A percentile compares a stretch with the other conserved stretches of the same genome.
Conservation (phyloP, 2,888 invertebrate genomes). For the Anorthoa munda region DNA sequence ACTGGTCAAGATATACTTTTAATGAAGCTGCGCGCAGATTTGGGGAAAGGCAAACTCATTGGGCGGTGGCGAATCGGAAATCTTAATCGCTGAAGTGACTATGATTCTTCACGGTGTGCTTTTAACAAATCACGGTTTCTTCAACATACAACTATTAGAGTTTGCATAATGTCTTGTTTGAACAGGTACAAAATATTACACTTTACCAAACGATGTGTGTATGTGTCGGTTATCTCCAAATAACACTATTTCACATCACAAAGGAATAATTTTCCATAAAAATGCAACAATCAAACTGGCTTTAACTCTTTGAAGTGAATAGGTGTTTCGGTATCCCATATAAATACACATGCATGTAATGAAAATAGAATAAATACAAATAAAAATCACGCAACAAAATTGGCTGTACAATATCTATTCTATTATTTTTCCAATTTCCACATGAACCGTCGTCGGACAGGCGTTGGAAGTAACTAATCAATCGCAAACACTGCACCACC, state of each 20-base stretch:
- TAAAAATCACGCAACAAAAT: conserved; percentile 40
- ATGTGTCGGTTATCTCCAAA: neutral
- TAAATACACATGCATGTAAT: conserved; percentile 19
- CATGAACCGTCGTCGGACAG: conserved; percentile 34
- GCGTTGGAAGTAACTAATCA: conserved; percentile 52
- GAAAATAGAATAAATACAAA: conserved; percentile 39
- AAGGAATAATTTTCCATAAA: neutral
- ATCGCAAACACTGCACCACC: conserved; percentile 53
- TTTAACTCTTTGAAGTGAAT: neutral
- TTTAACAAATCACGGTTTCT: neutral
- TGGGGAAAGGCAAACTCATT: too few species aligned
- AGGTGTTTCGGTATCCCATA: conserved; percentile 2
- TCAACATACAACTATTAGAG: neutral
- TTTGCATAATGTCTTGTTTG: neutral
- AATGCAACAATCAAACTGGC: neutral
- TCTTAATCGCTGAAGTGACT: too few species aligned
- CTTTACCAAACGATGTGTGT: neutral
- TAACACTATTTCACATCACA: neutral
- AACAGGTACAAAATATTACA: neutral
- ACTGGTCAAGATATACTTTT: neutral
- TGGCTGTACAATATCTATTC: conserved; percentile 20
- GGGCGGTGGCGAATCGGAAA: too few species aligned
- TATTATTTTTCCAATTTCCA: conserved; percentile 59
- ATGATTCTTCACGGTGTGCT: neutral
- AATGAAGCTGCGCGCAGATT: too few species aligned